Conservation (phyloP, 2,797 vertebrate genomes). For the Potorous gilbertii region DNA sequence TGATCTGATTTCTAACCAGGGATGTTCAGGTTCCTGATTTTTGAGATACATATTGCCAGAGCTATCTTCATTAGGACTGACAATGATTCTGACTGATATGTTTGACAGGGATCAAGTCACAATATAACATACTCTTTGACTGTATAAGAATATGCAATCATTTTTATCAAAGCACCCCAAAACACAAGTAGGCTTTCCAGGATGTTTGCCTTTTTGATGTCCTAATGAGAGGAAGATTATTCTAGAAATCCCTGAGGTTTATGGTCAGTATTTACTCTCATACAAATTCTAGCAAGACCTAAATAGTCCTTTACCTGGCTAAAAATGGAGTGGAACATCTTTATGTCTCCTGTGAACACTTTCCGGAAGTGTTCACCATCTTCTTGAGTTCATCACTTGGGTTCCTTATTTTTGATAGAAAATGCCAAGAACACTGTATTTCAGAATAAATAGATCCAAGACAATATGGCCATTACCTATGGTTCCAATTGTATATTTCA, state of each 20-base stretch:
- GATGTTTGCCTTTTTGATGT: neutral
- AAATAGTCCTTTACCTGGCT: neutral
- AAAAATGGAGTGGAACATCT: neutral
- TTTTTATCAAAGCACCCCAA: neutral
- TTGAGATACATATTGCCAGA: neutral
- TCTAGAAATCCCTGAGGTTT: neutral
- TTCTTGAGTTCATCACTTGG: neutral
- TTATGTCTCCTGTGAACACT: neutral
- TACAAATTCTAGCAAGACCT: neutral
- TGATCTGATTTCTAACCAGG: neutral
- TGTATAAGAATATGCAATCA: neutral
- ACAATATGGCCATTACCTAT: neutral
- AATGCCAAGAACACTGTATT: neutral
- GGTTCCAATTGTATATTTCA: neutral
- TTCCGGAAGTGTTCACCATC: neutral
- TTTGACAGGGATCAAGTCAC: neutral
- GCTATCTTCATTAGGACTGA: neutral
- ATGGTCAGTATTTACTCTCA: neutral
- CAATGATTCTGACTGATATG: neutral
- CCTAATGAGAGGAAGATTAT: neutral
- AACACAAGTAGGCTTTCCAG: neutral
- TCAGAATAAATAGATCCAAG: neutral
- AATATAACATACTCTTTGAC: neutral
- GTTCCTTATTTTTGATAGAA: neutral
- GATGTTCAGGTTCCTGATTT: neutral